Evolutionary conservation across 2,888 invertebrate genomes (phyloP), one percentile per base, ranked within the genome.

Genomic region (Polydrusus cervinus): DNA sequence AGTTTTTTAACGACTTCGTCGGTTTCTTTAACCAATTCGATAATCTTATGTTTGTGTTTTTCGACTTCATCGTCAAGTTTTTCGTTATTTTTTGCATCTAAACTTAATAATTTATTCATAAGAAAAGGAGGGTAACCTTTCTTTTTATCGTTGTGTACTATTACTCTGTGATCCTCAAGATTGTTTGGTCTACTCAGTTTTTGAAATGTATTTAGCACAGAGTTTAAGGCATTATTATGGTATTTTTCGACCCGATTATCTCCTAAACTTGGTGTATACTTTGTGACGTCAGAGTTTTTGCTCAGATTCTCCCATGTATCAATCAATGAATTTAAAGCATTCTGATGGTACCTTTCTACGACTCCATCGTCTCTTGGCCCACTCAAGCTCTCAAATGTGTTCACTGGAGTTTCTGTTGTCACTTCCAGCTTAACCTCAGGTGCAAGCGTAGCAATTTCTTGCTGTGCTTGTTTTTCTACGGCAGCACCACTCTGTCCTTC

Each of bases 201-300:
- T 60, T 70, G 40, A 45, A 74, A 74, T 16, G 65, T 74, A 20
- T 70, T 74, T 2, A 49, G 64, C 8, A 74, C 57, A n/a, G 70
- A 70, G 25, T 70, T 66, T 18, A 74, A 49, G 30, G 49, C 70
- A 40, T 70, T 65, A 2, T 43, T 45, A 43, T 74, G 61, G 30
- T 70, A 65, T 0, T 13, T 13, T n/a, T 49, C 10, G 3, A 60
- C 57, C 16, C 38, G 8, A 11, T 60, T 16, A 38, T 38, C 38
- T 16, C 14, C 30, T 11, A 38, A 10, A n/a, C 14, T 38, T 10
- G 10, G 7, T 16, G 6, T 60, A 13, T 38, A 34, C 18, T 38
- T 38, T 11, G 2, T 16, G 7, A 13, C 5, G 5, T 38, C 57
- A 16, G 57, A 38, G 43, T 60, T 18, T 25, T 20, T 45, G 18